Base-by-base conservation (phyloP, 2,888 invertebrate genomes). In the Atethmia centrago region DNA sequence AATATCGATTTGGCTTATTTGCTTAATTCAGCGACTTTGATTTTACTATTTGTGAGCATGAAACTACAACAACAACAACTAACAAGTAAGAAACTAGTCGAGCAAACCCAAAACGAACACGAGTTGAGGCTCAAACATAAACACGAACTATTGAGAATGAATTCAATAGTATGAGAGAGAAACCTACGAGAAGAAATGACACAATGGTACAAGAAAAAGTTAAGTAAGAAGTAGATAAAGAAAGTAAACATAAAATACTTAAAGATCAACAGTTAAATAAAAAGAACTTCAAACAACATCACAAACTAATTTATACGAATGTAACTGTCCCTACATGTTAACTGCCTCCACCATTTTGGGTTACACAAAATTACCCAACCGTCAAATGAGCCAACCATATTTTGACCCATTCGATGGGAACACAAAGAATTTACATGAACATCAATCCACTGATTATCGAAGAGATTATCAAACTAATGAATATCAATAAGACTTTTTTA, bases 401-500 rank as follows among this genome's bases (percentile, higher is more conserved):
- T 68, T 53, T 64, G 70, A 64, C 0, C 8, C n/a, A 71, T 56
- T 67, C 71, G 64, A 68, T 77, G 77, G 69, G 73, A 80, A 77
- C 16, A 21, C 68, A 58, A 66, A 56, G n/a, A 66, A 80, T 83
- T 80, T 72, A 80, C 71, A 70, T 81, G 36, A 63, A 74, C 67
- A 78, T 75, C 68, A 40, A 74, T 79, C 49, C 51, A 71, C 56
- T 64, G 74, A 74, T 76, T 76, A 78, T 71, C 62, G 63, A 25
- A 7, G 21, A 69, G 72, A 78, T 79, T 70, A 80, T 75, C 59
- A 49, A 73, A 66, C 14, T 55, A 80, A 85, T 81, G 70, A 80
- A 75, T 56, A 73, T 63, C 73, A 76, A 80, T 74, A 74, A 67
- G 64, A 53, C 28, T 12, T 71, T 72, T 78, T 51, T 49, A 71